Evolutionary conservation across 2,888 invertebrate species (phyloP), one percentile per base, ranked within the genome.

Genomic region (Patella pellucida): DNA sequence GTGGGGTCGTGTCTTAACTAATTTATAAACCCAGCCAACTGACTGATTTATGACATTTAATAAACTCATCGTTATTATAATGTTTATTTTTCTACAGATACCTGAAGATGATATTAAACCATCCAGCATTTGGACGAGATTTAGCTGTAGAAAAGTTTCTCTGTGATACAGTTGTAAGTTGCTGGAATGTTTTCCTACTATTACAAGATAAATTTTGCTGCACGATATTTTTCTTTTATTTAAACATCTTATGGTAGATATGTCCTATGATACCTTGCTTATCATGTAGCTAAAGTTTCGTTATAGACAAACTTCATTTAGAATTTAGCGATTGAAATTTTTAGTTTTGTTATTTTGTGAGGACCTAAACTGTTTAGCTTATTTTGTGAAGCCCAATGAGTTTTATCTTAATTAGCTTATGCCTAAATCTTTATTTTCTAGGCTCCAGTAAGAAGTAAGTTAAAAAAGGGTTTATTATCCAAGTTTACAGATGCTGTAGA

Each of bases 381-480:
- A 31, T 41, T 41, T 41, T 41, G 7, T 41, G 9, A 9, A 9
- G 41, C 41, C 41, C 41, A 9, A 1, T 7, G 41, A 9, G 41
- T 71, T 0, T n/a, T n/a, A 1, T 19, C 11, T n/a, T 51, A 23
- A 3, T 52, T 23, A 56, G 31, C 7, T 16, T 69, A 50, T 41
- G 12, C 15, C 27, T 31, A 15, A 62, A n/a, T 68, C 56, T 31
- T 68, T 19, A 5, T 70, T 27, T 75, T 74, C 14, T 75, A 91
- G 90, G 86, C 91, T 70, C 88, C 90, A n/a, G 82, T 86, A 4
- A 84, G 89, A 76, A 86, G 89, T 14, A 89, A 88, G 81, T 84
- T 91, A 11, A 90, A 87, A 81, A 88, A 87, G 81, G 90, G 91
- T 62, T 71, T 91, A 52, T 85, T 91, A 62, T 86, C 84, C 67